Conservation (phyloP, 2,113 vertebrate genomes). For the Ameiurus melas region DNA sequence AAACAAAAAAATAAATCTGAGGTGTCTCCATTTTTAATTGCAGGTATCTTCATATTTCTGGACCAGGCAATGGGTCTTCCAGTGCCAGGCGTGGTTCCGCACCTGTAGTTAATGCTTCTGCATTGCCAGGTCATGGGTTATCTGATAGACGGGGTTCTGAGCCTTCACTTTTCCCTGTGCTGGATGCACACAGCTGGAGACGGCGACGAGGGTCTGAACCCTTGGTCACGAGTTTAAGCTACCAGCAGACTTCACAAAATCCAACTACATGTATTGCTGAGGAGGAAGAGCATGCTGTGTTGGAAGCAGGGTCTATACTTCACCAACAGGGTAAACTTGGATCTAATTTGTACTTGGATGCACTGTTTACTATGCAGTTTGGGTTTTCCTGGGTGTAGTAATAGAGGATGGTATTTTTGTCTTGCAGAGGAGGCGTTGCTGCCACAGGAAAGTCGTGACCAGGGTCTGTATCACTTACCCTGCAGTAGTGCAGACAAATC, state of each 20-base stretch:
- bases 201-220: slow-evolving; percentile 23
- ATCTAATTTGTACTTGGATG: not conserved
- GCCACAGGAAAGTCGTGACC: not conserved
- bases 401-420: not conserved
- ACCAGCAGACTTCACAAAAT: slow-evolving; percentile 18
- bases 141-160: slow-evolving; percentile 61
- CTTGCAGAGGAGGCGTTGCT: not conserved
- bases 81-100: slow-evolving; percentile 50
- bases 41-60: slow-evolving; percentile 75
- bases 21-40: not conserved
- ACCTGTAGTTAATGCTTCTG: slow-evolving; percentile 47
- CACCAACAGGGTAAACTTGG: slow-evolving; percentile 32
- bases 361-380: not conserved
- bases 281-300: slow-evolving; percentile 56
- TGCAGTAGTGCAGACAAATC: not conserved
- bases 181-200: slow-evolving; percentile 4
- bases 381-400: not conserved
- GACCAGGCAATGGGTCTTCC: slow-evolving; percentile 3
- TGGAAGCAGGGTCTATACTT: slow-evolving; percentile 37
- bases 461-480: not conserved
- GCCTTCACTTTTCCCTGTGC: slow-evolving; percentile 54
- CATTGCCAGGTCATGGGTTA: not conserved
- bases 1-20: too few species aligned
- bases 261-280: slow-evolving; percentile 47
- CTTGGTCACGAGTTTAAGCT: not conserved